These are phyloP conservation scores for Hetaerina americana DNA, from an alignment of 1,140 invertebrate genomes.

Conservation along the genomic window DNA sequence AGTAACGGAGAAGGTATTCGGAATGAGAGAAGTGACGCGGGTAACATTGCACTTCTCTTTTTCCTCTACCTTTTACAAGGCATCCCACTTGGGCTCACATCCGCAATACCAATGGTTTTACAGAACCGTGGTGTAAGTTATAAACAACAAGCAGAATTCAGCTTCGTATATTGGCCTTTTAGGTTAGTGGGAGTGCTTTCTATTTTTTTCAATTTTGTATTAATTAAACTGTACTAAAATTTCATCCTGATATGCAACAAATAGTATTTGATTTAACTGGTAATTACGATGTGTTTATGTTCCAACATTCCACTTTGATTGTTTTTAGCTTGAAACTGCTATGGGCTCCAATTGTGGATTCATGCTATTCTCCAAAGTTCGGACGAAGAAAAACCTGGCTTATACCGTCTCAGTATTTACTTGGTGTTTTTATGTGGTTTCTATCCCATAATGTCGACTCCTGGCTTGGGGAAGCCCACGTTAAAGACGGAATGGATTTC, in stretches of 20 bases:
- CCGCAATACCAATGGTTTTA: conserved; percentile 89
- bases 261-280: too few relatives aligned
- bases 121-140: conserved; percentile 84
- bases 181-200: background rate
- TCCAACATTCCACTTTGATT: too few relatives aligned
- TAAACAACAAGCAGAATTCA: conserved; percentile 90
- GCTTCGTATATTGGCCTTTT: conserved; percentile 96
- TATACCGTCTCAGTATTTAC: conserved; percentile 77
- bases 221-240: too few relatives aligned
- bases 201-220: background rate
- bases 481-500: background rate
- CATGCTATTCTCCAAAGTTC: conserved; percentile 66
- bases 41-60: conserved; percentile 71
- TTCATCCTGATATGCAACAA: background rate
- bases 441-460: conserved; percentile 59
- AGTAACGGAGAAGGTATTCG: background rate
- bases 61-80: conserved; percentile 93
- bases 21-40: conserved; percentile 34
- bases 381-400: conserved; percentile 96
- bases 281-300: too few relatives aligned
- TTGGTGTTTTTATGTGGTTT: conserved; percentile 72
- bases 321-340: conserved; percentile 73
- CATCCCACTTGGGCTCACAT: conserved; percentile 85
- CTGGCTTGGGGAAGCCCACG: conserved; percentile 50
- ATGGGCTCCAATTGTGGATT: conserved; percentile 97